Conservation (phyloP, 2,888 invertebrate genomes). For the Arrhopalites spinosus region DNA sequence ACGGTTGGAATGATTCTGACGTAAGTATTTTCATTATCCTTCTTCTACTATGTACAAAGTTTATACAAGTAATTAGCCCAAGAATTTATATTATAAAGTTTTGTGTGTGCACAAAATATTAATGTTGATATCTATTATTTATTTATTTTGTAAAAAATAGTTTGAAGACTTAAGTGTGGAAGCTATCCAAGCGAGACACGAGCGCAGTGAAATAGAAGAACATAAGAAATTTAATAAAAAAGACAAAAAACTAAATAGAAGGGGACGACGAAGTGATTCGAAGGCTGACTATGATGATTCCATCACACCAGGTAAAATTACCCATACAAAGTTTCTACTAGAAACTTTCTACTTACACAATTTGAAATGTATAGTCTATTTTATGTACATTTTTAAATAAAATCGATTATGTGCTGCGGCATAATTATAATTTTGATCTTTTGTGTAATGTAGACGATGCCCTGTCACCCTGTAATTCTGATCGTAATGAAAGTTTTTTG, state of each 20-base stretch:
- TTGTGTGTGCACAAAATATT: not conserved
- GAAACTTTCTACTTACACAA: too few species aligned
- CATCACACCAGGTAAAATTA: conserved; percentile 25
- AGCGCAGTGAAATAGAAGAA: conserved; percentile 78
- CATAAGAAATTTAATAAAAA: conserved; percentile 73
- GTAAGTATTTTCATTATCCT: not conserved
- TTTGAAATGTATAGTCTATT: too few species aligned
- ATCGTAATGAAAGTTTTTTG: conserved; percentile 19
- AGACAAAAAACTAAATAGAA: conserved; percentile 58
- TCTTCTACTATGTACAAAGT: too few species aligned
- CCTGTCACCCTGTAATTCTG: conserved; percentile 34
- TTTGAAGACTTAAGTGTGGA: conserved; percentile 82
- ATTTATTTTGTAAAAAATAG: conserved; percentile 8
- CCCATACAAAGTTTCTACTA: not conserved
- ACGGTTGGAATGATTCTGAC: conserved; percentile 34
- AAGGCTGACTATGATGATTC: conserved; percentile 41
- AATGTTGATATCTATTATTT: not conserved
- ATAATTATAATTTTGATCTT: not conserved
- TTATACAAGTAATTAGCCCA: too few species aligned
- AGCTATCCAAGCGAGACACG: conserved; percentile 73
- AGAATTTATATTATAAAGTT: not conserved
- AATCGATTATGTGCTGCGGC: not conserved
- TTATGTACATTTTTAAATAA: too few species aligned
- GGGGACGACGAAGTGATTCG: conserved; percentile 39
- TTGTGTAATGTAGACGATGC: too few species aligned